Base-by-base conservation (phyloP, 2,888 invertebrate species). In the Camponotus fellah region DNA sequence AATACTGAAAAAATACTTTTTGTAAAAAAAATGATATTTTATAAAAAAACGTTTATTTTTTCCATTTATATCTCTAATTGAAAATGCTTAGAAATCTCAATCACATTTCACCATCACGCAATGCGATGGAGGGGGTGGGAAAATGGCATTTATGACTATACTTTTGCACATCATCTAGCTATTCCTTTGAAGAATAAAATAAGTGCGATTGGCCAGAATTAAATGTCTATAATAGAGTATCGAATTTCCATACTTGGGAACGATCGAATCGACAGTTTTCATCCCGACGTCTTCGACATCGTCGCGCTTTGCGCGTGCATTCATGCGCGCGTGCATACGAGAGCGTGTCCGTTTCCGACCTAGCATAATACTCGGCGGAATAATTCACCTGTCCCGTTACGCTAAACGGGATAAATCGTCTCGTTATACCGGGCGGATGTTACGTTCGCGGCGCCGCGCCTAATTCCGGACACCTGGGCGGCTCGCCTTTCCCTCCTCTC, bases 381-480 rank as follows among this genome's bases (percentile, higher is more conserved):
- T 71, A 79, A 79, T 62, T 79, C 72, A 49, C 34, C n/a, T 37
- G 43, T 71, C 71, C 79, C 79, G 72, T 79, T 79, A 71, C n/a
- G 46, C 72, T 37, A 26, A 79, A 72, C 72, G 79, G 79, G 60
- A 79, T 60, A 71, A 72, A 71, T 49, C 58, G 58, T 21, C 34
- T 79, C 58, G 37, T 60, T 21, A 34, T 17, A 5, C 0, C 68
- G 49, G 26, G 17, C 40, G 43, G 8, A 43, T 14, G 40, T 32
- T 53, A 40, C n/a, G 65, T 53, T 0, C 49, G 14, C 65, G 43
- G 37, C 37, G 37, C 4, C 68, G 49, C 49, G 3, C 21, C 43
- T 46, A 60, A 71, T 71, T 43, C 43, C 43, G 34, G 17, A 9
- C 9, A 26, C 26, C 26, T 26, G 26, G 26, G 26, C 26, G 26